Evolutionary conservation across 2,113 vertebrate genomes (phyloP).

Genomic region (Pycnonotus jocosus): DNA sequence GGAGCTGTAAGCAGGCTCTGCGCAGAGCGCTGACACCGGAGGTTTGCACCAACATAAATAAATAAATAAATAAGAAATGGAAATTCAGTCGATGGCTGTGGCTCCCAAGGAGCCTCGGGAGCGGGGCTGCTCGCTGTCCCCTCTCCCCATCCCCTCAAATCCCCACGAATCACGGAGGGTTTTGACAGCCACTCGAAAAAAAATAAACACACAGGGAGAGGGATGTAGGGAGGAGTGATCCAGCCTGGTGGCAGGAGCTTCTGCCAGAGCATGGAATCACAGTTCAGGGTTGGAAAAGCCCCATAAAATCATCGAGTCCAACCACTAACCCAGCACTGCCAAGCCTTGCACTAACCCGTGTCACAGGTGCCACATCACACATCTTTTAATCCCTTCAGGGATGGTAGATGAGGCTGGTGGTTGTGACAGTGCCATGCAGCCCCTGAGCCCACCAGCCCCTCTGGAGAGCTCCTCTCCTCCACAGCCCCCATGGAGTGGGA

Average conservation of each 20-base stretch:
- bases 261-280: not conserved
- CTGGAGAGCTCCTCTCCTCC: not conserved
- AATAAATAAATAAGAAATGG: not conserved
- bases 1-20: constrained; percentile 46
- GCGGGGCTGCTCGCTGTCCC: accelerated
- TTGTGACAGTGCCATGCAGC: not conserved
- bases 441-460: accelerated
- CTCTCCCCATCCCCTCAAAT: not conserved
- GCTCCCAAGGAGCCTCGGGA: not conserved
- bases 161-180: not conserved
- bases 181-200: not conserved
- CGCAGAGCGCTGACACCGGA: not conserved
- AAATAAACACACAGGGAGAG: not conserved
- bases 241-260: accelerated
- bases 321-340: not conserved
- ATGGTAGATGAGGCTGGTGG: not conserved
- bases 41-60: constrained; percentile 27
- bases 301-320: not conserved
- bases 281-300: not conserved
- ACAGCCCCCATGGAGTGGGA: not conserved
- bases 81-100: not conserved
- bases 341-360: not conserved
- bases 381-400: not conserved
- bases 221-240: not conserved
- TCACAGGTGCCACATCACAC: not conserved